These are phyloP conservation scores for Lucinisca nassula DNA, from an alignment of 2,888 invertebrate species.

Conservation along the genomic window DNA sequence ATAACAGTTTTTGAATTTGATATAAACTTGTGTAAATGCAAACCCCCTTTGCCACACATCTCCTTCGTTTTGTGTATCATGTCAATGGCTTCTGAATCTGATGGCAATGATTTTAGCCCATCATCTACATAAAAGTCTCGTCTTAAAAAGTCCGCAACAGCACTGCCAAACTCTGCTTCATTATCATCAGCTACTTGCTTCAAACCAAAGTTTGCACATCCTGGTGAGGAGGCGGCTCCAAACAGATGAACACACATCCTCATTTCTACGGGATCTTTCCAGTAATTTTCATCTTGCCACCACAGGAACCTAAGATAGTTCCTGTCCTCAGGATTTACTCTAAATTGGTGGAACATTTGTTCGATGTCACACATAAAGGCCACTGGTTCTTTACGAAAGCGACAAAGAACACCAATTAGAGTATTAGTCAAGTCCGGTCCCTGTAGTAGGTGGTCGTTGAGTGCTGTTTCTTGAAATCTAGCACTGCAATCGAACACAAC, in stretches of 20 bases:
- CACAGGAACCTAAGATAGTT: conserved; percentile 63
- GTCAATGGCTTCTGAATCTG: conserved; percentile 31
- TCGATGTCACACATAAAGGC: conserved; percentile 64
- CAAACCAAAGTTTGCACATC: conserved; percentile 59
- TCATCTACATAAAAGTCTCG: conserved; percentile 67
- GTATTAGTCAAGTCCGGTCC: conserved; percentile 66
- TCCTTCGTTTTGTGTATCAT: conserved; percentile 24
- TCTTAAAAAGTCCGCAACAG: conserved; percentile 41
- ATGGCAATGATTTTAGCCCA: conserved; percentile 44
- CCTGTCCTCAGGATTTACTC: conserved; percentile 24
- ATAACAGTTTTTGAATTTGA: conserved; percentile 59
- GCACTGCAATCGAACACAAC: conserved; percentile 69
- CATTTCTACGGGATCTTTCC: conserved; percentile 32
- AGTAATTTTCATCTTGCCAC: conserved; percentile 22
- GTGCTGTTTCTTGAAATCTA: neutral
- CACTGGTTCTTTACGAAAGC: conserved; percentile 52
- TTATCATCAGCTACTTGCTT: conserved; percentile 38
- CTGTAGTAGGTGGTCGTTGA: conserved; percentile 56
- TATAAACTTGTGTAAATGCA: conserved; percentile 55
- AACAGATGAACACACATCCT: conserved; percentile 66
- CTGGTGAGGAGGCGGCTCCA: conserved; percentile 63
- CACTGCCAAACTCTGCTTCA: neutral
- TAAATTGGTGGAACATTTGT: conserved; percentile 61
- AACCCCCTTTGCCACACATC: conserved; percentile 39
- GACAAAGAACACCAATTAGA: conserved; percentile 56